Percentiles rank a stretch among this genome's conserved stretches.
Evolutionary conservation across 2,888 invertebrate species (phyloP).

Genomic region (Drosophila mayaguana): DNA sequence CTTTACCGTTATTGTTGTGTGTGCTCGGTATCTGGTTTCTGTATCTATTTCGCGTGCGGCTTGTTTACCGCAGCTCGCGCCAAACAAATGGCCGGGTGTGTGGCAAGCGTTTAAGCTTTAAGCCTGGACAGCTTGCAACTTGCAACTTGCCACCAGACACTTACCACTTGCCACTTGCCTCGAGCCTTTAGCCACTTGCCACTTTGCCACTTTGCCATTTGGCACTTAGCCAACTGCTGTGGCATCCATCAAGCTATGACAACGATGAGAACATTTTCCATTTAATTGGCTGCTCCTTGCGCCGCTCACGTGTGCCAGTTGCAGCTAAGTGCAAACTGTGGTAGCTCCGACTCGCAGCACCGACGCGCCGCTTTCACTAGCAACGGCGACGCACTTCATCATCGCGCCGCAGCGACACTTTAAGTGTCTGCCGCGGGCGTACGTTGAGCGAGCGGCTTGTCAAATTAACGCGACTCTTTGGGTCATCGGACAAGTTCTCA

Average conservation of each 20-base stretch:
- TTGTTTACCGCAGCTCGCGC: slow-evolving; percentile 50
- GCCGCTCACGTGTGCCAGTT: slow-evolving; percentile 35
- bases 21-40: slow-evolving; percentile 20
- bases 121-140: slow-evolving; percentile 7
- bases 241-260: slow-evolving; percentile 70
- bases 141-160: slow-evolving; percentile 4
- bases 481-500: slow-evolving; percentile 27
- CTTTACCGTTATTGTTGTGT: slow-evolving; percentile 41
- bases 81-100: slow-evolving; percentile 18
- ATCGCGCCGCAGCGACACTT: slow-evolving; percentile 46
- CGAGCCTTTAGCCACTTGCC: slow-evolving; percentile 1
- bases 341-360: slow-evolving; percentile 28
- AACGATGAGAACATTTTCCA: slow-evolving; percentile 64
- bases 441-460: slow-evolving; percentile 46
- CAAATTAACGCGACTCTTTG: slow-evolving; percentile 66
- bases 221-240: slow-evolving; percentile 3
- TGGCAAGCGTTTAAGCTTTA: slow-evolving; percentile 12
- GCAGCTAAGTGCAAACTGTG: slow-evolving; percentile 51
- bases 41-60: slow-evolving; percentile 47
- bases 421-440: slow-evolving; percentile 14
- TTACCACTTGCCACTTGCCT: slow-evolving; percentile 3
- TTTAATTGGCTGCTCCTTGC: slow-evolving; percentile 58
- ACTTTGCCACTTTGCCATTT: slow-evolving; percentile 9
- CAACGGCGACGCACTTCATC: slow-evolving; percentile 48
- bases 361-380: slow-evolving; percentile 8